Percentiles rank a stretch among this genome's conserved stretches.
These are phyloP conservation scores for Siderastrea siderea DNA, from an alignment of 92 coral and sea anemone species.

Conservation along the genomic window DNA sequence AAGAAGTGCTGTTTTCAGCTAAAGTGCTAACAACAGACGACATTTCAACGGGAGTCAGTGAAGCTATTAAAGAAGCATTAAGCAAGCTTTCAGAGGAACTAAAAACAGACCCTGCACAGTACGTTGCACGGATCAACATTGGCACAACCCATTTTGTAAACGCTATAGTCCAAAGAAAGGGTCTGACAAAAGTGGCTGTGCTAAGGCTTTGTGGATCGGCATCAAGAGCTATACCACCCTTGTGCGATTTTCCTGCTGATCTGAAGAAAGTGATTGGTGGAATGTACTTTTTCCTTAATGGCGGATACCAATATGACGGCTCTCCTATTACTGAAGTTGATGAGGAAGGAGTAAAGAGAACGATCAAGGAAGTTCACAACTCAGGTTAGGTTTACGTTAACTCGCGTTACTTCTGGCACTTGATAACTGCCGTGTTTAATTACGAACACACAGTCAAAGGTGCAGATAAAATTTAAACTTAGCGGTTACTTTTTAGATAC, in stretches of 20 bases:
- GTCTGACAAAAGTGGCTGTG: constrained; percentile 82
- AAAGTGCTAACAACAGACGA: constrained; percentile 89
- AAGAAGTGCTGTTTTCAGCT: constrained; percentile 71
- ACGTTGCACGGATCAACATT: constrained; percentile 84
- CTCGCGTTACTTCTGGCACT: no score
- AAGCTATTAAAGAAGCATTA: constrained; percentile 76
- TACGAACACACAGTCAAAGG: no score
- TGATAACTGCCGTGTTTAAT: no score
- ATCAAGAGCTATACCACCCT: constrained; percentile 84
- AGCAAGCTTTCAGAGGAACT: constrained; percentile 61
- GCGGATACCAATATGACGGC: constrained; percentile 87
- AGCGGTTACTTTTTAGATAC: no score
- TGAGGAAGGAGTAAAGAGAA: constrained; percentile 73
- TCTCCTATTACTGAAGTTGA: constrained; percentile 68
- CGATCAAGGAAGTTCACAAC: constrained; percentile 63
- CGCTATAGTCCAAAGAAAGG: constrained; percentile 91
- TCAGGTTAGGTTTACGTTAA: no score
- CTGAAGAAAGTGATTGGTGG: constrained; percentile 77
- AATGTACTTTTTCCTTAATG: constrained; percentile 81
- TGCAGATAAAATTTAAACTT: no score
- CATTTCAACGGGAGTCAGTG: constrained; percentile 81
- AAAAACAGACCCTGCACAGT: constrained; percentile 57
- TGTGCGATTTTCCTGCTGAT: constrained; percentile 91
- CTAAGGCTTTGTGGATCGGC: constrained; percentile 95
- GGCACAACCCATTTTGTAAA: constrained; percentile 99